Base-by-base conservation (phyloP, 2,888 invertebrate species). In the Spatulosminthurus flaviceps region DNA sequence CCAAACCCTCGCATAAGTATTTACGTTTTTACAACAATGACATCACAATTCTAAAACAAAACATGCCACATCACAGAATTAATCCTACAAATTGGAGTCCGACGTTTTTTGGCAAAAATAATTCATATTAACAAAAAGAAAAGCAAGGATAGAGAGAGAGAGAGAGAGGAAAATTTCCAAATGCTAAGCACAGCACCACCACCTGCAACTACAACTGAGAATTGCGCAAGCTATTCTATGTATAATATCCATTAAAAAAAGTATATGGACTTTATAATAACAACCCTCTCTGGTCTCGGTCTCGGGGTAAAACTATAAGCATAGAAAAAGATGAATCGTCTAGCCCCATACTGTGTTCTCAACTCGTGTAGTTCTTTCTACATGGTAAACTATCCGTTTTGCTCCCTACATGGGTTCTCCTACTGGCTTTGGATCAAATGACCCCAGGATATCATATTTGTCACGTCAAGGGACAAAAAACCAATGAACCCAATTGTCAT, bases 391-490 rank as follows among this genome's bases (percentile, higher is more conserved):
- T 80, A 80, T 80, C 78, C 79, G 75, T 80, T 83, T 81, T 82
- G 82, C 82, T 82, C 79, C 79, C 82, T 82, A 81, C 83, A 83
- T 81, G 84, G 82, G 81, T 80, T 82, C 82, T 82, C 83, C 82
- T 82, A 82, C 83, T 77, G 82, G 78, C 82, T 80, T 81, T 75
- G 83, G 84, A 85, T 85, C 84, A 83, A 83, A 81, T 85, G 84
- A 84, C 84, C 84, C 84, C 83, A 74, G 83, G 84, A 84, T 79
- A 82, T 84, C 83, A 81, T 82, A 84, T 84, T 84, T 84, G 83
- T 84, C 83, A 83, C 82, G 82, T 83, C 82, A 83, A 79, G 81
- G 82, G 82, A 84, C 81, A 84, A 84, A 79, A 80, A 83, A 69
- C 70, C 77, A 77, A 77, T 77, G 77, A 82, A 80, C 81, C 82